These are phyloP conservation scores for Diplazon laetatorius DNA, from an alignment of 2,888 invertebrate genomes.

Conservation along the genomic window DNA sequence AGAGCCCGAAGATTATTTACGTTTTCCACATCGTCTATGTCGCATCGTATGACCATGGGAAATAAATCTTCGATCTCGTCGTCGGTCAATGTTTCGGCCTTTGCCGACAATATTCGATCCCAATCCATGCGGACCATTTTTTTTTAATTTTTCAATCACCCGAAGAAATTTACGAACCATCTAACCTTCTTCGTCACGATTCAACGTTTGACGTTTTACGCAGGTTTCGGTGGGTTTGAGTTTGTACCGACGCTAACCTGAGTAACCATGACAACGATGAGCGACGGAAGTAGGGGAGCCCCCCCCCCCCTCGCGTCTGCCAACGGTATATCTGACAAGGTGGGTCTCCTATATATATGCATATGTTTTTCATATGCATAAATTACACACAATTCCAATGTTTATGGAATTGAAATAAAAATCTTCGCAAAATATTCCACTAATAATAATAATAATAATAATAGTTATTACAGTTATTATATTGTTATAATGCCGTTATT, in stretches of 20 bases:
- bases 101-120: constrained; percentile 73
- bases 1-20: constrained; percentile 84
- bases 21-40: constrained; percentile 85
- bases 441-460: no score
- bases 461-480: no score
- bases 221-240: no score
- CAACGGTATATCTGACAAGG: no score
- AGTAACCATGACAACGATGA: constrained; percentile 47
- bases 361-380: no score
- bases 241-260: constrained; percentile 54
- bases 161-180: constrained; percentile 23
- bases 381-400: no score
- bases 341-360: no score
- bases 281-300: constrained; percentile 31
- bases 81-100: constrained; percentile 81
- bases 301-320: not conserved
- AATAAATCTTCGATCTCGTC: constrained; percentile 87
- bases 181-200: constrained; percentile 18
- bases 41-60: constrained; percentile 86
- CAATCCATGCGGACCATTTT: constrained; percentile 74
- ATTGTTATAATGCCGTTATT: no score
- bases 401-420: no score
- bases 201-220: constrained; percentile 48
- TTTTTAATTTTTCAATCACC: no score
- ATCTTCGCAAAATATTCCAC: no score